These are phyloP conservation scores for Ochropleura plecta DNA, from an alignment of 2,888 invertebrate species.

Conservation along the genomic window DNA sequence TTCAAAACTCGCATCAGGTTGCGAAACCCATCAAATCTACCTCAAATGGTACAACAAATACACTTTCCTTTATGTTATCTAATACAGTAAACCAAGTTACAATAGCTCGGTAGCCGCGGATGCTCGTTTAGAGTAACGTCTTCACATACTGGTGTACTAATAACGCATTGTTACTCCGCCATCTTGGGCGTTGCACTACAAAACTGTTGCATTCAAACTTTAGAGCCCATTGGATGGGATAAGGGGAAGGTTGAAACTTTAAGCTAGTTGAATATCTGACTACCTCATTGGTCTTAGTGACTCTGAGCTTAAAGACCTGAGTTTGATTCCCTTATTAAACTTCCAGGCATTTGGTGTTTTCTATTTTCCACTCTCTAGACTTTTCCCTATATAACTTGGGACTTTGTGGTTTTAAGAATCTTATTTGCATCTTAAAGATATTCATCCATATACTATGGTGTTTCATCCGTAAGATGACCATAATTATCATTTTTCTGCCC, in stretches of 20 bases:
- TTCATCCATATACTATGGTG: neutral
- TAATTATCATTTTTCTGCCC: too few species aligned
- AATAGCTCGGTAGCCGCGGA: slow-evolving; percentile 24
- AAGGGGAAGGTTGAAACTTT: slow-evolving; percentile 31
- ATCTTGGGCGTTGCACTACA: slow-evolving; percentile 55
- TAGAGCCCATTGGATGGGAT: slow-evolving; percentile 10
- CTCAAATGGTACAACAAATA: slow-evolving; percentile 23
- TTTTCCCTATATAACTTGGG: neutral
- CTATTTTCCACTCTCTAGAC: too few species aligned
- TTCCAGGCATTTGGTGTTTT: too few species aligned
- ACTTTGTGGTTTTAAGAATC: neutral
- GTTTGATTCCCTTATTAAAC: too few species aligned
- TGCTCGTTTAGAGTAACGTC: slow-evolving; percentile 55
- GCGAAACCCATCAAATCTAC: neutral
- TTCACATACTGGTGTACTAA: slow-evolving; percentile 59
- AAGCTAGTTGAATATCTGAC: neutral
- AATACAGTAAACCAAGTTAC: slow-evolving; percentile 44
- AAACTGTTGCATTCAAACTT: slow-evolving; percentile 47
- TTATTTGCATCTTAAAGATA: neutral
- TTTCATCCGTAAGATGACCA: too few species aligned
- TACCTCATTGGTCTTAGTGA: neutral
- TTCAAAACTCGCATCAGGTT: neutral
- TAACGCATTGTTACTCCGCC: slow-evolving; percentile 63
- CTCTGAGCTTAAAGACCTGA: neutral
- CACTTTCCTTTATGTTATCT: slow-evolving; percentile 33